A percentile compares a stretch with the other conserved stretches of the same genome.
Conservation (phyloP, 2,888 invertebrate species). For the Agrilus cyanescens region DNA sequence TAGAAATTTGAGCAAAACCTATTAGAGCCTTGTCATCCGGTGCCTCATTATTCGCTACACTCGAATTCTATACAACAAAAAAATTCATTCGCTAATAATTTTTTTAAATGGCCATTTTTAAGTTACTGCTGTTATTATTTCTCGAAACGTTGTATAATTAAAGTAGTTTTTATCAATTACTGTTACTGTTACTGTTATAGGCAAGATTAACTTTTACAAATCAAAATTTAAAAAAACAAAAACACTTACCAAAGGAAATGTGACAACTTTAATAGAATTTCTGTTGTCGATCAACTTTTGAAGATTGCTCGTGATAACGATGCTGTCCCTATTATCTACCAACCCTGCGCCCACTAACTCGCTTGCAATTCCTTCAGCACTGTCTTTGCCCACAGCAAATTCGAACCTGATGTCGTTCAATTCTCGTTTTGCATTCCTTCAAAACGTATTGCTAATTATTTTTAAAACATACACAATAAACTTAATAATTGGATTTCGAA, state of each 20-base stretch:
- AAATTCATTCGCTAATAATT: conserved; percentile 4
- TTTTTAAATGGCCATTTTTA: background rate
- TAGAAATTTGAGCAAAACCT: conserved; percentile 95
- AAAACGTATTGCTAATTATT: conserved; percentile 17
- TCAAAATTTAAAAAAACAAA: too few species aligned
- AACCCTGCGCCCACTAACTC: conserved; percentile 92
- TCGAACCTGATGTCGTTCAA: conserved; percentile 97
- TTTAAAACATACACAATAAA: background rate
- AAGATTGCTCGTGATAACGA: conserved; percentile 85
- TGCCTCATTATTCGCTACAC: conserved; percentile 60
- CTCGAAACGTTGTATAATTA: background rate
- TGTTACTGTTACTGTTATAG: too few species aligned
- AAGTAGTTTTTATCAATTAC: too few species aligned
- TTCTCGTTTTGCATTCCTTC: conserved; percentile 76
- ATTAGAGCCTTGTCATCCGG: conserved; percentile 90
- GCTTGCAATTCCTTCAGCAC: conserved; percentile 83
- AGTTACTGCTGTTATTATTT: background rate
- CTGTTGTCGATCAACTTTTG: conserved; percentile 76
- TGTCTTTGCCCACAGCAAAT: conserved; percentile 80
- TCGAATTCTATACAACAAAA: conserved; percentile 45
- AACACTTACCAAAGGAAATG: conserved; percentile 70
- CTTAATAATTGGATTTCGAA: too few species aligned
- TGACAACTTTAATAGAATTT: conserved; percentile 57
- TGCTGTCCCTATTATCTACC: conserved; percentile 82
- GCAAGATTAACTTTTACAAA: too few species aligned